Conservation (phyloP, 2,113 vertebrate species). For the Taurulus bubalis region DNA sequence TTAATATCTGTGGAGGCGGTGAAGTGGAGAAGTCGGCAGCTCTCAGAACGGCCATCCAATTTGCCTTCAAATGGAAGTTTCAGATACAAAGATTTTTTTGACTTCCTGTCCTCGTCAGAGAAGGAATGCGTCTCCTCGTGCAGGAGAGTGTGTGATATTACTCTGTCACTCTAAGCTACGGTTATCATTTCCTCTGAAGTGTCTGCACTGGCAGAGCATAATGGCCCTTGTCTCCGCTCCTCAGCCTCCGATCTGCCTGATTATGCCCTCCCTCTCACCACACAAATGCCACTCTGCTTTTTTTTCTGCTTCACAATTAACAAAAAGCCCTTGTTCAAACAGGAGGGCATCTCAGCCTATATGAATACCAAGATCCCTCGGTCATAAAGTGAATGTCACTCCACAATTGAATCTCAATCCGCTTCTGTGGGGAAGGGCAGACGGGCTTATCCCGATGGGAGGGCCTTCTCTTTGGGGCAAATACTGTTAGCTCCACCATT, state of each 20-base stretch:
- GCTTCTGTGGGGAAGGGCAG: slow-evolving; percentile 57
- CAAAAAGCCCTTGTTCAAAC: slow-evolving; percentile 71
- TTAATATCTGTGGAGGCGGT: slow-evolving; percentile 59
- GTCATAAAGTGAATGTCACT: slow-evolving; percentile 66
- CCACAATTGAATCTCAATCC: slow-evolving; percentile 55
- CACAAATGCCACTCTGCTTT: slow-evolving; percentile 67
- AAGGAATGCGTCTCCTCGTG: slow-evolving; percentile 44
- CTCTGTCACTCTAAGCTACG: slow-evolving; percentile 67
- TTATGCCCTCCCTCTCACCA: slow-evolving; percentile 65
- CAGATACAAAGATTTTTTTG: slow-evolving; percentile 48
- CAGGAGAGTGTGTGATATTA: slow-evolving; percentile 65
- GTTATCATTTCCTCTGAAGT: slow-evolving; percentile 77
- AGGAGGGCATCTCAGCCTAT: slow-evolving; percentile 46
- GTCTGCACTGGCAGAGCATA: slow-evolving; percentile 67
- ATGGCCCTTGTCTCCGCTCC: slow-evolving; percentile 72
- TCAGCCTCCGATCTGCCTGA: slow-evolving; percentile 72
- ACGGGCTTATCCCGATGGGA: slow-evolving; percentile 58
- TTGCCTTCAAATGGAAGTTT: slow-evolving; percentile 63
- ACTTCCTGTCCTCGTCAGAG: slow-evolving; percentile 42
- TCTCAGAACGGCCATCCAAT: slow-evolving; percentile 58
- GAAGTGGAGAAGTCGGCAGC: slow-evolving; percentile 39
- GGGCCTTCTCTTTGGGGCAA: slow-evolving; percentile 44
- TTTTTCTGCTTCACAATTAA: slow-evolving; percentile 67
- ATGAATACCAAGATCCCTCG: slow-evolving; percentile 54
- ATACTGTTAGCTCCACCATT: slow-evolving; percentile 59